Evolutionary conservation across 2,888 invertebrate genomes (phyloP).

Genomic region (Agrochola lychnidis): DNA sequence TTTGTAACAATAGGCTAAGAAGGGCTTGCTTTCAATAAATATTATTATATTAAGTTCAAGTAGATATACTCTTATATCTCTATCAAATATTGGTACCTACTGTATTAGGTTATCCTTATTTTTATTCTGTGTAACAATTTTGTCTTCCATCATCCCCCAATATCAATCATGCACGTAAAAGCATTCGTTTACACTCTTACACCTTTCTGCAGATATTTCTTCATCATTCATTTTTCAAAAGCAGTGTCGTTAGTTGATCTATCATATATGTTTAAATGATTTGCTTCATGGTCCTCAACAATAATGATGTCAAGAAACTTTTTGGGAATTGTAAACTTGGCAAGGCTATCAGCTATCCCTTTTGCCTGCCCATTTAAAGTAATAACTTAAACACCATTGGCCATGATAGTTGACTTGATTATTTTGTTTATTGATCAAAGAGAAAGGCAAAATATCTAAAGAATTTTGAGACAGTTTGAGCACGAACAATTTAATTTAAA

Average conservation of each 20-base stretch:
- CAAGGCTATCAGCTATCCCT: constrained; percentile 67
- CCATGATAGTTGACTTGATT: constrained; percentile 63
- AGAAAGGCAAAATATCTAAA: constrained; percentile 62
- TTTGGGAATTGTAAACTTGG: constrained; percentile 62
- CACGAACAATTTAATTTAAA: background rate
- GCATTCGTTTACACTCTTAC: background rate
- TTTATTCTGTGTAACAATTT: background rate
- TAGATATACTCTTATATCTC: background rate
- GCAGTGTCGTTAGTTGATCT: constrained; percentile 8
- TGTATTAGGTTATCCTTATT: background rate
- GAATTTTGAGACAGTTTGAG: constrained; percentile 46
- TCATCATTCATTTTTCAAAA: background rate
- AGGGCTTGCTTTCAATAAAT: background rate
- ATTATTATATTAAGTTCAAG: background rate
- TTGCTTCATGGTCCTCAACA: constrained; percentile 43
- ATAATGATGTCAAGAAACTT: constrained; percentile 57
- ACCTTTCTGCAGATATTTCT: background rate
- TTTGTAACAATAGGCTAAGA: background rate
- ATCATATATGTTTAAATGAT: constrained; percentile 13
- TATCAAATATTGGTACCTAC: background rate
- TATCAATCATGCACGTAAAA: constrained; percentile 12
- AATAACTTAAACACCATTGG: constrained; percentile 56
- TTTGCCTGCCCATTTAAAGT: constrained; percentile 62
- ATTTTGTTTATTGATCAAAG: constrained; percentile 54
- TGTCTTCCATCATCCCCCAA: background rate